Evolutionary conservation across 2,113 vertebrate species (phyloP).

Genomic region (Butastur rufipennis): DNA sequence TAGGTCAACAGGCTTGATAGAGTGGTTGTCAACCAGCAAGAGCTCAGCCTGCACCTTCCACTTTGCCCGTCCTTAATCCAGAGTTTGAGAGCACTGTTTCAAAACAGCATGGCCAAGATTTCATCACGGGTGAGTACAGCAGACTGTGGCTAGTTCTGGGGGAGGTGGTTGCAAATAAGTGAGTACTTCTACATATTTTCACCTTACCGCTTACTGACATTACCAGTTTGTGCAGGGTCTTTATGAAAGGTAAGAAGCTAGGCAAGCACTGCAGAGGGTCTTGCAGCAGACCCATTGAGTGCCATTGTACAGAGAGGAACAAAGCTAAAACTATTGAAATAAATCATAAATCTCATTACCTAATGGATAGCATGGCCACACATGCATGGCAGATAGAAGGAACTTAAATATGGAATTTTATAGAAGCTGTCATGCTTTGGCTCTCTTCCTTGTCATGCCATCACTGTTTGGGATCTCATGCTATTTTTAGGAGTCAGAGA

Average conservation of each 20-base stretch:
- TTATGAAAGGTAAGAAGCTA: background rate
- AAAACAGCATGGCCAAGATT: background rate
- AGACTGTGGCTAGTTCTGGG: background rate
- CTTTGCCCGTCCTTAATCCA: background rate
- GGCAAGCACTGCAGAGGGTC: background rate
- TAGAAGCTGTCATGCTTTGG: background rate
- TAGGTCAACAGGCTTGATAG: background rate
- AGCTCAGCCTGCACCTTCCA: background rate
- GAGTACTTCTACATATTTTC: background rate
- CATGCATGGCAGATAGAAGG: background rate
- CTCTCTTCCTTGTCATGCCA: background rate
- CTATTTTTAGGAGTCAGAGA: background rate
- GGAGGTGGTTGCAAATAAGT: fast-evolving
- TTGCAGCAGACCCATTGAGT: background rate
- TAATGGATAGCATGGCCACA: background rate
- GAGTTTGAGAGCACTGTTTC: background rate
- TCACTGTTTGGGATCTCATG: background rate
- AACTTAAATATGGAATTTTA: background rate
- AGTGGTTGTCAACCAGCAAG: background rate
- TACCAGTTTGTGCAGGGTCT: background rate
- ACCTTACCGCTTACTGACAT: background rate
- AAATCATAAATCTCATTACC: background rate
- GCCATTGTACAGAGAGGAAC: background rate
- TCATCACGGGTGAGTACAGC: background rate
- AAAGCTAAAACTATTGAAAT: background rate